phyloP scores from a whole-genome alignment of 2,797 vertebrate genomes.

The Paedocypris micromegethes region DNA sequence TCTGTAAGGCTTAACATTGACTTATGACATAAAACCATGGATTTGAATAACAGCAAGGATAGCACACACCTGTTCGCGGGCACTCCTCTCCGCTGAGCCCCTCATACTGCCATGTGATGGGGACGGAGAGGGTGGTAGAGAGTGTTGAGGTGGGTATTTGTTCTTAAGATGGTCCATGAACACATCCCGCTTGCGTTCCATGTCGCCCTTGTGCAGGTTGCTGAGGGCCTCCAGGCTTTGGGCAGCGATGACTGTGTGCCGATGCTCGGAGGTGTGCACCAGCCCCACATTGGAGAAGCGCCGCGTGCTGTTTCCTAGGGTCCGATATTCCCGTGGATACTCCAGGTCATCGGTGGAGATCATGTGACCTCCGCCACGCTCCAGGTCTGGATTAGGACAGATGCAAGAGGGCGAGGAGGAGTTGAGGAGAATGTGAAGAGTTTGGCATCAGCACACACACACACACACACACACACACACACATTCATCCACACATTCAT shows the following conservation, averaged over 20 bases:
- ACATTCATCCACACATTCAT: constrained; percentile 35
- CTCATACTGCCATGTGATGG: constrained; percentile 76
- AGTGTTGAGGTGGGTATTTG: constrained; percentile 92
- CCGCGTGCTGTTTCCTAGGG: constrained; percentile 85
- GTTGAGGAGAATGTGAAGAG: constrained; percentile 36
- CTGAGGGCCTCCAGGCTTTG: constrained; percentile 96
- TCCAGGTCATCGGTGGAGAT: constrained; percentile 96
- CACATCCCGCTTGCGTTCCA: constrained; percentile 91
- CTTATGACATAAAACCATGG: not conserved
- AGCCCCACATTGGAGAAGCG: constrained; percentile 98
- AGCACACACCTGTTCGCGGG: constrained; percentile 82
- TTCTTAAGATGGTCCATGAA: constrained; percentile 99
- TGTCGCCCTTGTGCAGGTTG: constrained; percentile 92
- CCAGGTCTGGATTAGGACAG: constrained; percentile 73
- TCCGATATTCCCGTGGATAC: constrained; percentile 92
- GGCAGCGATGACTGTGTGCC: constrained; percentile 92
- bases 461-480: constrained; percentile 35
- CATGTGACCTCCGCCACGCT: constrained; percentile 90
- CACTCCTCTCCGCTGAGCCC: constrained; percentile 70
- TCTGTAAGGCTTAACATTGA: not conserved
- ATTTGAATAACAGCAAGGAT: not conserved
- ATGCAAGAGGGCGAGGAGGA: constrained; percentile 17
- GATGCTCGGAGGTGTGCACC: constrained; percentile 94
- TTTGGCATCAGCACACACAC: constrained; percentile 46
- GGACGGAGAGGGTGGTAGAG: constrained; percentile 75